Conservation (phyloP, 2,888 invertebrate species). For the Hydriomena furcata region DNA sequence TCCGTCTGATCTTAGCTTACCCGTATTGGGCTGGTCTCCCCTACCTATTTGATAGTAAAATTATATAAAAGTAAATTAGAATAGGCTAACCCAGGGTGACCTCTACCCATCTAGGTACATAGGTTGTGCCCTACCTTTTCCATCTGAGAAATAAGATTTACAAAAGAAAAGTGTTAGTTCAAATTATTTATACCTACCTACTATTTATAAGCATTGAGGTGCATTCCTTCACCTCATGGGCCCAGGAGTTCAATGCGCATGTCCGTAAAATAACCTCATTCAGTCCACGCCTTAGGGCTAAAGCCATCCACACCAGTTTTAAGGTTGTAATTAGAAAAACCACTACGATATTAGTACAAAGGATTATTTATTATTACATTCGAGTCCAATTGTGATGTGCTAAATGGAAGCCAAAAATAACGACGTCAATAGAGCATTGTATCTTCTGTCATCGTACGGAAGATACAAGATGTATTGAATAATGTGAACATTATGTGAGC, state of each 20-base stretch:
- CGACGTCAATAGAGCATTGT: slow-evolving; percentile 15
- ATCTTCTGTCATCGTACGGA: slow-evolving; percentile 20
- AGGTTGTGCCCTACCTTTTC: too few relatives aligned
- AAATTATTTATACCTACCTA: not conserved
- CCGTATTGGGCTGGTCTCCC: too few relatives aligned
- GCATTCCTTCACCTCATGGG: slow-evolving; percentile 34
- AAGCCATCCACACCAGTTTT: slow-evolving; percentile 61
- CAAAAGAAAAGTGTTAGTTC: not conserved
- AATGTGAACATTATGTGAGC: slow-evolving; percentile 57
- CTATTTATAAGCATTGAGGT: slow-evolving; percentile 19
- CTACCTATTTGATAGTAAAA: too few relatives aligned
- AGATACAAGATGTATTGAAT: slow-evolving; percentile 38
- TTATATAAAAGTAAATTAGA: too few relatives aligned
- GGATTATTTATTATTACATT: slow-evolving; percentile 1
- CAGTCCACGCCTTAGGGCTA: slow-evolving; percentile 75
- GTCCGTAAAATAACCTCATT: slow-evolving; percentile 75
- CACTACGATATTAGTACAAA: slow-evolving; percentile 29
- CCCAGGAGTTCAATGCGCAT: slow-evolving; percentile 60
- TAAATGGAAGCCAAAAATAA: slow-evolving; percentile 31
- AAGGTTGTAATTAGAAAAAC: slow-evolving; percentile 46
- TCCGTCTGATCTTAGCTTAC: too few relatives aligned
- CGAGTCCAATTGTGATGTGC: slow-evolving; percentile 15
- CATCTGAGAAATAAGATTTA: too few relatives aligned
- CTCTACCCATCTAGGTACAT: too few relatives aligned
- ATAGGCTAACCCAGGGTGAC: too few relatives aligned